Evolutionary conservation across 2,797 vertebrate genomes (phyloP).

Genomic region (Lagodon rhomboides): DNA sequence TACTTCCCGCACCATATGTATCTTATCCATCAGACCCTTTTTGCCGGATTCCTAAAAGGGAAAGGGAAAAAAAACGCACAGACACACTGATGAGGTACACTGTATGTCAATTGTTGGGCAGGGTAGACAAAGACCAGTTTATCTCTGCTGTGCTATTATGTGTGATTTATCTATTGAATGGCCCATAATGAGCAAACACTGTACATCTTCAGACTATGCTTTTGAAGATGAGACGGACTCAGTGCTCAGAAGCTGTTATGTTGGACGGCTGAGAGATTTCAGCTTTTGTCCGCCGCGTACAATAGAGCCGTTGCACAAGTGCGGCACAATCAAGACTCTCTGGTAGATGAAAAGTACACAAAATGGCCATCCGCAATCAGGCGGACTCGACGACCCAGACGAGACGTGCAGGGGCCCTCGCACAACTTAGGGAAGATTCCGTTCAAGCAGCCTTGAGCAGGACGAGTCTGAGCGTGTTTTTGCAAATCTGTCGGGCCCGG

Average conservation of each 20-base stretch:
- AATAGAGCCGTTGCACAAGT: conserved; percentile 81
- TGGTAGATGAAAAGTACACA: conserved; percentile 82
- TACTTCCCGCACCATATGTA: conserved; percentile 98
- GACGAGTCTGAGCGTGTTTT: conserved; percentile 75
- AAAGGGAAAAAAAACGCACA: conserved; percentile 49
- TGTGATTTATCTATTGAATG: conserved; percentile 87
- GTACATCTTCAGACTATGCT: conserved; percentile 78
- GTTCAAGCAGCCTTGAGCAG: conserved; percentile 64
- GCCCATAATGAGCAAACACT: conserved; percentile 85
- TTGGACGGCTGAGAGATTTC: conserved; percentile 80
- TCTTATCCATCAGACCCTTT: conserved; percentile 95
- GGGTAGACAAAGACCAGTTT: conserved; percentile 82
- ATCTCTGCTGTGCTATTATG: conserved; percentile 80
- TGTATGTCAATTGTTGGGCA: conserved; percentile 78
- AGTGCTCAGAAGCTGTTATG: conserved; percentile 69
- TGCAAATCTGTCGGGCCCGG: conserved; percentile 54
- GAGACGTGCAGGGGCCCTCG: conserved; percentile 60
- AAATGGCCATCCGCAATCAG: conserved; percentile 86
- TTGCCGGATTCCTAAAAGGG: conserved; percentile 91
- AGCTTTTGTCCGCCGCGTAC: conserved; percentile 81
- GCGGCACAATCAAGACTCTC: conserved; percentile 86
- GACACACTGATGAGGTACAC: conserved; percentile 77
- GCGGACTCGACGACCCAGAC: conserved; percentile 65
- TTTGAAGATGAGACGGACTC: conserved; percentile 82
- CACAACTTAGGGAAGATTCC: conserved; percentile 64